These are phyloP conservation scores for Parnassius apollo DNA, from an alignment of 2,888 invertebrate genomes.

Conservation along the genomic window DNA sequence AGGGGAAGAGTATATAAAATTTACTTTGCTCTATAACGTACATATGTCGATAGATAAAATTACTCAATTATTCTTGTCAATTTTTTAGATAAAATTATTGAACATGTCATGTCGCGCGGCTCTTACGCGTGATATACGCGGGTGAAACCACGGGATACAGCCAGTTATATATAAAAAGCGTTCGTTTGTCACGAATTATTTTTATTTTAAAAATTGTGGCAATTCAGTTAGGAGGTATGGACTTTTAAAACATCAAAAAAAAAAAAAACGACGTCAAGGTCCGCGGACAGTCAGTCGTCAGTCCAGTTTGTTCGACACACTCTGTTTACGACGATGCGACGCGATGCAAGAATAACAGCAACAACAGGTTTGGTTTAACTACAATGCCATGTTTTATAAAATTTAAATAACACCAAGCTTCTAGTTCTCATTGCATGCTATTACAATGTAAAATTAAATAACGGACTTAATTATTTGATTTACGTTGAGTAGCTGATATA, in stretches of 20 bases:
- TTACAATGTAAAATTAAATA: constrained; percentile 6
- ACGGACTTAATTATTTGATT: neutral
- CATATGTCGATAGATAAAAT: no score
- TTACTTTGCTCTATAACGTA: no score
- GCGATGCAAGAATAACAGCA: constrained; percentile 48
- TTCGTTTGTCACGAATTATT: neutral
- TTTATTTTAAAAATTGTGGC: constrained; percentile 1
- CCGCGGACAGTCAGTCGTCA: constrained; percentile 44
- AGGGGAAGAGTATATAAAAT: no score
- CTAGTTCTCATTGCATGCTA: constrained; percentile 6
- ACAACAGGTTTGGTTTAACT: constrained; percentile 50
- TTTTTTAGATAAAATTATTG: no score
- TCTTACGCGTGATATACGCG: no score
- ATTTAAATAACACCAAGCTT: constrained; percentile 13
- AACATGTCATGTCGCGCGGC: no score
- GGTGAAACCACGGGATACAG: no score
- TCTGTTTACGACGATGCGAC: constrained; percentile 59
- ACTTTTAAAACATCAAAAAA: constrained; percentile 27
- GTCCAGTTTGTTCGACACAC: constrained; percentile 57
- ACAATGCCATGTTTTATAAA: constrained; percentile 22
- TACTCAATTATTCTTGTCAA: no score
- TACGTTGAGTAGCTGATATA: no score
- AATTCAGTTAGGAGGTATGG: neutral
- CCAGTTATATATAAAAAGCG: no score
- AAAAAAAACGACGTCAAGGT: constrained; percentile 55